These are phyloP conservation scores for Natrix natrix DNA, from an alignment of 2,797 vertebrate species.

Conservation along the genomic window DNA sequence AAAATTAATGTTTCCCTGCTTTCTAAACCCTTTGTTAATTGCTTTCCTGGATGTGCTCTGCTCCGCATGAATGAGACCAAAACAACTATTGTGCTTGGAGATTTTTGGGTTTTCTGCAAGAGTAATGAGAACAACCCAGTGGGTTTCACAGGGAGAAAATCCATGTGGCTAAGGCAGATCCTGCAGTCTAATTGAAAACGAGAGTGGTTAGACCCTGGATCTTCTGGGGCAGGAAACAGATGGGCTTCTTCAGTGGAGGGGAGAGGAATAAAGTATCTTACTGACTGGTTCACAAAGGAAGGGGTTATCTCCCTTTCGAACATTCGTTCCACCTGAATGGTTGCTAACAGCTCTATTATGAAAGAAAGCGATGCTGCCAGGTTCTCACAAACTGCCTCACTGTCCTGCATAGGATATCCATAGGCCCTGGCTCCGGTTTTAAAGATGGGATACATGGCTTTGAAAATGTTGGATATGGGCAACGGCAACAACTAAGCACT, in stretches of 20 bases:
- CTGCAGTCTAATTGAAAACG: background rate
- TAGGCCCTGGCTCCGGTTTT: background rate
- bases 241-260: background rate
- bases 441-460: background rate
- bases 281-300: background rate
- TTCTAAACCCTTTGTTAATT: conserved; percentile 42
- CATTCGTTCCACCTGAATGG: background rate
- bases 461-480: background rate
- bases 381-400: background rate
- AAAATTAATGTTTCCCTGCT: conserved; percentile 38
- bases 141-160: background rate
- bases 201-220: background rate
- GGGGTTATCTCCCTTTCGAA: background rate
- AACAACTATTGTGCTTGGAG: conserved; percentile 31
- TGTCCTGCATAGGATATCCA: background rate
- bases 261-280: background rate
- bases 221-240: background rate
- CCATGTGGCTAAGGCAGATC: background rate
- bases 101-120: conserved; percentile 18
- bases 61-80: conserved; percentile 35
- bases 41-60: conserved; percentile 30
- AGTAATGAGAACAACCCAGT: background rate
- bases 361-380: background rate
- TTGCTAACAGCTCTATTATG: background rate
- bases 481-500: background rate